These are phyloP conservation scores for Lordiphosa stackelbergi DNA, from an alignment of 1,140 invertebrate genomes.

Conservation along the genomic window DNA sequence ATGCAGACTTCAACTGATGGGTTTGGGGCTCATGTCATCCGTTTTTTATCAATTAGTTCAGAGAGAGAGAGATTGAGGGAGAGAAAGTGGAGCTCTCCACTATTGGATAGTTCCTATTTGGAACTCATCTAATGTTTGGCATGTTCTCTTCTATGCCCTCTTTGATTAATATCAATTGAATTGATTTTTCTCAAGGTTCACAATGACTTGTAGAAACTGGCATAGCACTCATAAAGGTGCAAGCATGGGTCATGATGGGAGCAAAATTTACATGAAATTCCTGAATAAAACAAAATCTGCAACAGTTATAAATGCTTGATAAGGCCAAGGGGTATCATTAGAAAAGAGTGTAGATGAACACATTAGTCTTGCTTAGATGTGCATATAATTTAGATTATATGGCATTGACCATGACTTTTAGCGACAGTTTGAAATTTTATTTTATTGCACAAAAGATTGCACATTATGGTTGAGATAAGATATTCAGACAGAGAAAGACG, in stretches of 20 bases:
- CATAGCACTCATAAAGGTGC: slow-evolving; percentile 16
- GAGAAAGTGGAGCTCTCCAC: slow-evolving; percentile 1
- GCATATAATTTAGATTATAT: slow-evolving; percentile 18
- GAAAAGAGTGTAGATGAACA: too few relatives aligned
- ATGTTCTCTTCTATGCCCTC: slow-evolving; percentile 25
- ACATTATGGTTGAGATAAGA: slow-evolving; percentile 7
- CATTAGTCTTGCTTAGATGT: slow-evolving; percentile 4
- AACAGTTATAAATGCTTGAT: too few relatives aligned
- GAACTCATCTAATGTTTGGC: slow-evolving; percentile 4
- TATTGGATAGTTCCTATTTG: slow-evolving; percentile 7
- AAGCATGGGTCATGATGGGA: slow-evolving; percentile 24
- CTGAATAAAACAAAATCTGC: slow-evolving; percentile 1
- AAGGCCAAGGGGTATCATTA: too few relatives aligned
- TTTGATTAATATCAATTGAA: slow-evolving; percentile 68
- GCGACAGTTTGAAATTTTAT: background rate
- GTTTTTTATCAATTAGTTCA: slow-evolving; percentile 54
- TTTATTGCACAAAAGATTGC: slow-evolving; percentile 21
- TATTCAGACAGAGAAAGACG: background rate
- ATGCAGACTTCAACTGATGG: slow-evolving; percentile 40
- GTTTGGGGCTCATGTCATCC: slow-evolving; percentile 14
- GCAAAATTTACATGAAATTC: slow-evolving; percentile 27
- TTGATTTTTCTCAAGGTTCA: slow-evolving; percentile 67
- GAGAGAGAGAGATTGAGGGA: slow-evolving; percentile 1
- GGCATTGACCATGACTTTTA: slow-evolving; percentile 39
- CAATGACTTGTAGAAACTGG: slow-evolving; percentile 43